Percentiles rank a stretch among this genome's conserved stretches.
Evolutionary conservation across 2,888 invertebrate species (phyloP).

Genomic region (Peribatodes rhomboidaria): DNA sequence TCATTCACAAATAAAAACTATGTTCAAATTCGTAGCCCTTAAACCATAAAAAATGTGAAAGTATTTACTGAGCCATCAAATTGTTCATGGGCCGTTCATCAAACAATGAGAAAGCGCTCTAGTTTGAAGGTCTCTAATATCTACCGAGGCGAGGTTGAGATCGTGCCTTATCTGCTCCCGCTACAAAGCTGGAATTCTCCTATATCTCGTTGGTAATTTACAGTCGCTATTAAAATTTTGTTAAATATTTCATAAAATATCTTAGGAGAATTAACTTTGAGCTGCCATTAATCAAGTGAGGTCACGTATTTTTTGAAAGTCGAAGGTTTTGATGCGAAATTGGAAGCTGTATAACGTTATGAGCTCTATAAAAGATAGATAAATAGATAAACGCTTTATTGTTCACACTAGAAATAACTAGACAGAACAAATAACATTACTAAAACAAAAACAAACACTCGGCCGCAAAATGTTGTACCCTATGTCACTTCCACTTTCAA

Average conservation of each 20-base stretch:
- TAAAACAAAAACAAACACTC: too few species aligned
- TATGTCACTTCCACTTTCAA: too few species aligned
- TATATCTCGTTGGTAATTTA: slow-evolving; percentile 55
- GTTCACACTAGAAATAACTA: too few species aligned
- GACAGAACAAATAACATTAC: too few species aligned
- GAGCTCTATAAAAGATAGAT: too few species aligned
- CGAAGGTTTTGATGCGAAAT: slow-evolving; percentile 7
- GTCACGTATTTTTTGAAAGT: slow-evolving; percentile 17
- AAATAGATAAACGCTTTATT: too few species aligned
- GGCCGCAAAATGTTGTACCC: too few species aligned
- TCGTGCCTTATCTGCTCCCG: slow-evolving; percentile 64
- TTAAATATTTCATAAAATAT: slow-evolving; percentile 40
- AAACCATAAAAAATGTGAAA: neutral
- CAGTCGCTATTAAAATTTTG: slow-evolving; percentile 41
- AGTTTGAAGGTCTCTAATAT: slow-evolving; percentile 58
- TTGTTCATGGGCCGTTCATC: slow-evolving; percentile 3
- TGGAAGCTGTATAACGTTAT: too few species aligned
- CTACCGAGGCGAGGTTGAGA: slow-evolving; percentile 47
- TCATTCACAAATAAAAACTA: too few species aligned
- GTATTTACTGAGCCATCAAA: neutral
- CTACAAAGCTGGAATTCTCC: slow-evolving; percentile 57
- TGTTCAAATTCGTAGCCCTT: too few species aligned
- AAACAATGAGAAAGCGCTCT: slow-evolving; percentile 40
- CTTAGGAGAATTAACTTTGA: slow-evolving; percentile 18
- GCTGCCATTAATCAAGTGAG: slow-evolving; percentile 23